Evolutionary conservation across 2,113 vertebrate genomes (phyloP).

Genomic region (Podarcis cretensis): DNA sequence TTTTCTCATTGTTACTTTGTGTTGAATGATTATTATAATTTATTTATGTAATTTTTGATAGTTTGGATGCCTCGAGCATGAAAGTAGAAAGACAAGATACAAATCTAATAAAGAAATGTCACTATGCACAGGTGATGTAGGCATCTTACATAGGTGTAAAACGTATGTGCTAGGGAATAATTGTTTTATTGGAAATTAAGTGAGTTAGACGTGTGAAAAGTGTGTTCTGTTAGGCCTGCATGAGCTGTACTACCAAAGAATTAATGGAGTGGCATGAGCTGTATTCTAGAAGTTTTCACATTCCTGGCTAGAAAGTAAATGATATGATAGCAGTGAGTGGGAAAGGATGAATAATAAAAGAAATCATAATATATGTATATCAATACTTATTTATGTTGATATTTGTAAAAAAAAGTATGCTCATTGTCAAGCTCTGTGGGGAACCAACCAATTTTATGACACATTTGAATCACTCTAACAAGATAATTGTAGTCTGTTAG

Average conservation of each 20-base stretch:
- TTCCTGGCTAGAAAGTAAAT: not conserved
- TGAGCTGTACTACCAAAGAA: not conserved
- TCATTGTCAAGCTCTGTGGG: not conserved
- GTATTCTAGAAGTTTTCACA: not conserved
- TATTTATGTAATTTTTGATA: not conserved
- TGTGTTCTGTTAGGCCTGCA: fast-evolving
- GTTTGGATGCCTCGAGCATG: not conserved
- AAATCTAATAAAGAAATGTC: not conserved
- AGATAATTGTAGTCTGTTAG: constrained; percentile 17
- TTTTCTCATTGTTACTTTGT: not conserved
- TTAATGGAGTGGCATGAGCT: not conserved
- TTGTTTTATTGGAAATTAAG: not conserved
- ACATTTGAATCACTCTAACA: constrained; percentile 26
- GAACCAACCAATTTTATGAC: not conserved
- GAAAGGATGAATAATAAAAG: not conserved
- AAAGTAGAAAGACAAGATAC: not conserved
- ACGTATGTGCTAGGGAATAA: fast-evolving
- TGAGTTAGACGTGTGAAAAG: not conserved
- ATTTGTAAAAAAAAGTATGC: not conserved
- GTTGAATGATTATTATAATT: not conserved
- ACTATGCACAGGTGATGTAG: not conserved
- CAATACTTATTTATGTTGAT: not conserved
- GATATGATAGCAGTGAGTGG: not conserved
- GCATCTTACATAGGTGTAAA: not conserved
- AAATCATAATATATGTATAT: not conserved